Base-by-base conservation (phyloP, 2,797 vertebrate species). In the Falco columbarius region DNA sequence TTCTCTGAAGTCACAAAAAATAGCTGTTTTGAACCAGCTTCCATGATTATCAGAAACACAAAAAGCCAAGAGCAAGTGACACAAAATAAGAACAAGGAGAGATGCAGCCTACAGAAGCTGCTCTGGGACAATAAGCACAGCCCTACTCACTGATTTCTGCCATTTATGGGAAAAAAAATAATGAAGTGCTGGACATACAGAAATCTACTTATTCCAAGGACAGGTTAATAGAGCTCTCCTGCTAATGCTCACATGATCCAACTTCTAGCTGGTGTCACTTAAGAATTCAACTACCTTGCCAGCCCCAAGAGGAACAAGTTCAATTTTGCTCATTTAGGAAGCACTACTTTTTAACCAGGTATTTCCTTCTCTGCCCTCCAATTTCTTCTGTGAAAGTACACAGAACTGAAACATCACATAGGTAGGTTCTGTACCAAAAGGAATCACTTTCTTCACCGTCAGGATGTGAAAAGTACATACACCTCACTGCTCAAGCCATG, bases 401-500 rank as follows among this genome's bases (percentile, higher is more conserved):
- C 16, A 66, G 30, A 77, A 84, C 3, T 1, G 0, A 61, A 87
- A 44, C 19, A 55, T 16, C 34, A 26, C 34, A 8, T 3, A 42
- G 20, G 9, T 27, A 16, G 26, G 30, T 51, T 66, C 47, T 44
- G 27, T 11, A 54, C 30, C 20, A 34, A 15, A 80, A 59, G 17
- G 51, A 36, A 85, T 36, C 12, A 1, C 13, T 58, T 23, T 9
- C 26, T 51, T 68, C 23, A 54, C 15, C 32, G 42, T 32, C 3
- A 3, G 8, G 9, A 67, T 26, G 15, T 2, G 4, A 36, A 73
- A 15, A 10, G 9, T 7, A 29, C 20, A 1, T 1, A 32, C 2
- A 16, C 26, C 32, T 46, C 42, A 2, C 34, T 30, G 56, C 70
- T 56, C 14, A 7, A 80, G 29, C 14, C 10, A 8, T 18, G 7